Percentiles rank a stretch among this genome's conserved stretches.
Evolutionary conservation across 2,888 invertebrate genomes (phyloP).

Genomic region (Aricia artaxerxes): DNA sequence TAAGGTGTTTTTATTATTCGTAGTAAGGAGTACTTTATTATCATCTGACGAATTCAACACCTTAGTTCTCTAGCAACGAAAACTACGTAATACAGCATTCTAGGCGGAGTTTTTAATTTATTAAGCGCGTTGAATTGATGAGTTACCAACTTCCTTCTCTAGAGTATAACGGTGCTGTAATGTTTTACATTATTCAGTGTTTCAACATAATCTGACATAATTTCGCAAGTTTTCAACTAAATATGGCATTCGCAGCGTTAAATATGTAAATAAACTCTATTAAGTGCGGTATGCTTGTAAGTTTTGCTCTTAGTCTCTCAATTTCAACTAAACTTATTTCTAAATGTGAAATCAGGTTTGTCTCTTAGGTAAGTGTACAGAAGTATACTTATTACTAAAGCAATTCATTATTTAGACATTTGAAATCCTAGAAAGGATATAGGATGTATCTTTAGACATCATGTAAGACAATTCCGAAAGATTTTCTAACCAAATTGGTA

Average conservation of each 20-base stretch:
- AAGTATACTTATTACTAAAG: too few species aligned
- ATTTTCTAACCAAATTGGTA: too few species aligned
- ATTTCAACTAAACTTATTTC: not conserved
- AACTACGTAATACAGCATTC: not conserved
- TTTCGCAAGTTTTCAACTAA: slow-evolving; percentile 14
- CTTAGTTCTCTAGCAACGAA: not conserved
- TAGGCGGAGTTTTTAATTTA: slow-evolving; percentile 7
- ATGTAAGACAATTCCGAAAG: too few species aligned
- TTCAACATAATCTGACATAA: slow-evolving; percentile 12
- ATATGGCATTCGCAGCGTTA: not conserved
- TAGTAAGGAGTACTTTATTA: not conserved
- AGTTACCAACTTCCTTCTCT: slow-evolving; percentile 12
- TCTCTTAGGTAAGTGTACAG: not conserved
- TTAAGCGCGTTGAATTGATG: slow-evolving; percentile 12
- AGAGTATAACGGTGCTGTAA: slow-evolving; percentile 3
- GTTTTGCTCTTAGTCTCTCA: not conserved
- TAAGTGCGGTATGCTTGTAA: not conserved
- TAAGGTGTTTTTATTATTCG: too few species aligned
- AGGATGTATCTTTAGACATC: too few species aligned
- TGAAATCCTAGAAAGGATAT: too few species aligned
- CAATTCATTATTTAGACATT: too few species aligned
- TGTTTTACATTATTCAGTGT: slow-evolving; percentile 13
- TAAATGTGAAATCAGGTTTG: not conserved
- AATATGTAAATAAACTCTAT: not conserved
- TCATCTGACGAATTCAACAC: not conserved